These are phyloP conservation scores for Odobenus rosmarus DNA, from an alignment of 2,113 vertebrate species.

Conservation along the genomic window DNA sequence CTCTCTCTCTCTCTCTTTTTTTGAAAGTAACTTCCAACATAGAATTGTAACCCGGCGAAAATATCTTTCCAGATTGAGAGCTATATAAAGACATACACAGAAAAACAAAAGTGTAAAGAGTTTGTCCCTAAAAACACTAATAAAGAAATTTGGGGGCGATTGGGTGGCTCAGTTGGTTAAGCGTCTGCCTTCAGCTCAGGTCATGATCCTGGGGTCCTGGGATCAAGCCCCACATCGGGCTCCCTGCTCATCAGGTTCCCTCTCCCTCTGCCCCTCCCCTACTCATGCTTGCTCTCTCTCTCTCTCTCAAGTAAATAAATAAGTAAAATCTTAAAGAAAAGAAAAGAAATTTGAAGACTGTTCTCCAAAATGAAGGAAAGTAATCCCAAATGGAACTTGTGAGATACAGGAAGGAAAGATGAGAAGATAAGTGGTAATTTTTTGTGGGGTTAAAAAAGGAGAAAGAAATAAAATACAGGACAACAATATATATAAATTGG, in stretches of 20 bases:
- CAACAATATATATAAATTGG: not conserved
- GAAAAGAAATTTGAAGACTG: not conserved
- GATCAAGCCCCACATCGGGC: too few relatives aligned
- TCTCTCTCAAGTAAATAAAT: too few relatives aligned
- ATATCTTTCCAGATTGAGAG: not conserved
- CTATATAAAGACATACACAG: not conserved
- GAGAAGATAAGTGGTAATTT: not conserved
- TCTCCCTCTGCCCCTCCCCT: too few relatives aligned
- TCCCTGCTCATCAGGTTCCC: too few relatives aligned
- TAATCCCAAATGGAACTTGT: not conserved
- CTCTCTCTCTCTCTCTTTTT: not conserved
- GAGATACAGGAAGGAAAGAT: not conserved
- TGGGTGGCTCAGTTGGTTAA: too few relatives aligned
- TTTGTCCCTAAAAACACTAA: not conserved
- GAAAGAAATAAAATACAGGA: not conserved
- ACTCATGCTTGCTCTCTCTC: too few relatives aligned
- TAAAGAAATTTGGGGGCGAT: not conserved
- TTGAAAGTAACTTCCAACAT: not conserved
- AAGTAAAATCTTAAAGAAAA: too few relatives aligned
- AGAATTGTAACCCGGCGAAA: not conserved
- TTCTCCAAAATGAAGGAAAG: not conserved
- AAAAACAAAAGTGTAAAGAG: not conserved
- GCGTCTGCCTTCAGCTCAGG: too few relatives aligned
- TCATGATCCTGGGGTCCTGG: too few relatives aligned
- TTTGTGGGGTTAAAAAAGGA: not conserved